phyloP scores from a whole-genome alignment of 2,797 vertebrate species.

The Etheostoma perlongum region DNA sequence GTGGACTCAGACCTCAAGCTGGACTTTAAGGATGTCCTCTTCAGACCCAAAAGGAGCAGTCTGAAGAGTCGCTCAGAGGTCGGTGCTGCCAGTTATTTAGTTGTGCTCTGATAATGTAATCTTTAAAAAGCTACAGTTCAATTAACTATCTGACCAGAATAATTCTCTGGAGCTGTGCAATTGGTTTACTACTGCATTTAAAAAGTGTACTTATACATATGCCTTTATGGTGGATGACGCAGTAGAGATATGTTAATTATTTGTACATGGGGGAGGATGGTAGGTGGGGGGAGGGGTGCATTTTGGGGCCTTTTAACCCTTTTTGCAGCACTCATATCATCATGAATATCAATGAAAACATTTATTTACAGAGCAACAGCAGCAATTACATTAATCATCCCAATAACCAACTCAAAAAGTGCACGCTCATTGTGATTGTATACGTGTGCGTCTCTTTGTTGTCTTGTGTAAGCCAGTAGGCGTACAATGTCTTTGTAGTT shows the following conservation, averaged over 20 bases:
- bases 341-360: background rate
- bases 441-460: background rate
- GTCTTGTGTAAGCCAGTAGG: conserved; percentile 6
- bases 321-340: background rate
- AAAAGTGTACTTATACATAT: conserved; percentile 10
- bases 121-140: conserved; percentile 2
- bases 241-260: conserved; percentile 34
- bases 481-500: conserved; percentile 4
- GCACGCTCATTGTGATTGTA: conserved; percentile 4
- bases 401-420: background rate
- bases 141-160: background rate
- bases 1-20: conserved; percentile 96
- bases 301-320: background rate
- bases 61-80: conserved; percentile 98
- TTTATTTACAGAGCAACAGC: background rate
- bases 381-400: conserved; percentile 3
- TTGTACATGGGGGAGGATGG: background rate
- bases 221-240: conserved; percentile 22
- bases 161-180: conserved; percentile 1
- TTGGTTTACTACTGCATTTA: conserved; percentile 33
- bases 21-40: conserved; percentile 98
- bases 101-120: conserved; percentile 14
- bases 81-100: conserved; percentile 32
- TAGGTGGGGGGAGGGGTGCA: background rate
- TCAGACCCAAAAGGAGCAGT: conserved; percentile 98